Evolutionary conservation across 2,888 invertebrate genomes (phyloP), one percentile per base, ranked within the genome.

Genomic region (Melanchra persicariae): DNA sequence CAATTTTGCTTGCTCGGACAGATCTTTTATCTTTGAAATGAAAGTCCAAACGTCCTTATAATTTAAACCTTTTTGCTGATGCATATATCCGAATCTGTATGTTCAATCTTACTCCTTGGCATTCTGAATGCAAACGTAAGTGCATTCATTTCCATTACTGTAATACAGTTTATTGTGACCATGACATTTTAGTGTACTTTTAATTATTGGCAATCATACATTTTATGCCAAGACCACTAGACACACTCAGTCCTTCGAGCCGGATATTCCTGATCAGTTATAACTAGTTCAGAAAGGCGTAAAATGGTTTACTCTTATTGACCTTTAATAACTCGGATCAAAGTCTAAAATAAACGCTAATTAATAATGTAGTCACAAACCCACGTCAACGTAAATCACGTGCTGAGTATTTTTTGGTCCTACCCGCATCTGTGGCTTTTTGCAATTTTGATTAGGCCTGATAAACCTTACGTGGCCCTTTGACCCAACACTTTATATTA

Each of bases 371-470:
- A 70, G 22, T 61, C 49, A 22, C 34, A 19, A 58, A 67, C 79
- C 73, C 43, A 54, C 62, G 55, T 63, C 59, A 68, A 34, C 26
- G 19, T 61, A 52, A 55, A 37, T 64, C 10, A 49, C 15, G 63
- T 24, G 22, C n/a, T 61, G 60, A 68, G 63, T 59, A 51, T 59
- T 74, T 83, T 82, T 63, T 63, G 71, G 58, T 57, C 54, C 52
- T 67, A 17, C 24, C 57, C 65, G 65, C 26, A 60, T 60, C 58
- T 64, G 54, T 34, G 51, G 57, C 72, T 67, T 68, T 74, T 65
- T 83, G 77, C 65, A 85, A 74, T 71, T 85, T 85, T 83, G 45
- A 85, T 85, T 63, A 71, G 61, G 58, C 49, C 58, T 66, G 55
- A 70, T 66, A 73, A n/a, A 83, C 71, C 70, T 70, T 40, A 62